A percentile compares a stretch with the other conserved stretches of the same genome.
phyloP scores from a whole-genome alignment of 2,888 invertebrate genomes.

The Graphium colonna region DNA sequence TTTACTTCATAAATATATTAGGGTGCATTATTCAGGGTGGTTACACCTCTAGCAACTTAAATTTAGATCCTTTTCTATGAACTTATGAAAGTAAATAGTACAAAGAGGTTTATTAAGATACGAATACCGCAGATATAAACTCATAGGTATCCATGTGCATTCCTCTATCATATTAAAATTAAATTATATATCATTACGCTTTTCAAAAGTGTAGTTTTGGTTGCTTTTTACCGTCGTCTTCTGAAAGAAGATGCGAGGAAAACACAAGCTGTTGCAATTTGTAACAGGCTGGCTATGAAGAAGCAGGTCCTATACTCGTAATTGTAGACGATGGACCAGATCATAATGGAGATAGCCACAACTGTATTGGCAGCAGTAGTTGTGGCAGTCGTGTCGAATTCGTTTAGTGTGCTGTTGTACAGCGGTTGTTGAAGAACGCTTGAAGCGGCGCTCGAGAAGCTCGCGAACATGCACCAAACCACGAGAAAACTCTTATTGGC shows the following conservation, averaged over 20 bases:
- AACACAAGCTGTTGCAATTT: slow-evolving; percentile 53
- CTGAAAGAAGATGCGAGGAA: slow-evolving; percentile 63
- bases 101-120: too few relatives aligned
- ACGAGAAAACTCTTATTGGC: slow-evolving; percentile 56
- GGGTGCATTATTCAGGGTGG: too few relatives aligned
- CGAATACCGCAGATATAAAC: too few relatives aligned
- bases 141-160: too few relatives aligned
- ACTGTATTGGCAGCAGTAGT: slow-evolving; percentile 62
- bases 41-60: too few relatives aligned
- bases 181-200: too few relatives aligned
- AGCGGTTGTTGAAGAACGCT: slow-evolving; percentile 64
- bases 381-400: slow-evolving; percentile 70
- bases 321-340: slow-evolving; percentile 57
- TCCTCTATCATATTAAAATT: too few relatives aligned
- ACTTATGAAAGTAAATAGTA: too few relatives aligned
- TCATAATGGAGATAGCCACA: slow-evolving; percentile 56
- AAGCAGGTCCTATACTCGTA: slow-evolving; percentile 65
- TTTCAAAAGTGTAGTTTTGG: too few relatives aligned
- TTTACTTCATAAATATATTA: too few relatives aligned
- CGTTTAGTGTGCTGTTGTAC: slow-evolving; percentile 64
- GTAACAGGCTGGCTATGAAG: slow-evolving; percentile 57
- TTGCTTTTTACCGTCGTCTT: slow-evolving; percentile 48
- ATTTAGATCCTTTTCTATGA: too few relatives aligned
- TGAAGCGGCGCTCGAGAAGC: slow-evolving; percentile 60
- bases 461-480: slow-evolving; percentile 67